Percentiles rank a stretch among this genome's conserved stretches.
Evolutionary conservation across 2,113 vertebrate genomes (phyloP).

Genomic region (Nyctibius bracteatus): DNA sequence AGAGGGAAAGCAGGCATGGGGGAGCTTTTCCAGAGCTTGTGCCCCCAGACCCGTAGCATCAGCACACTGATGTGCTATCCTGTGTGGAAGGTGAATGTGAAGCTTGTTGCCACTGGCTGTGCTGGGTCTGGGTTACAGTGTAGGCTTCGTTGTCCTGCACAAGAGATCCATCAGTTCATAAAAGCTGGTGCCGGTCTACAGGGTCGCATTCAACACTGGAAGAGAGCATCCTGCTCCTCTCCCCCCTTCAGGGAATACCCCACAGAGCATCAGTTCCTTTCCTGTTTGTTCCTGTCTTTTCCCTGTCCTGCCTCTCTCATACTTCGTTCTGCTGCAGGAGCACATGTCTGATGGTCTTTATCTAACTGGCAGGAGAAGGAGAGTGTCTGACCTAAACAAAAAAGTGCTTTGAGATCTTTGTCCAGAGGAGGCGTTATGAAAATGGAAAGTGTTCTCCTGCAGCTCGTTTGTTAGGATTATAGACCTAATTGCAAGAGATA

Average conservation of each 20-base stretch:
- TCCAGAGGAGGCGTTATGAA: not conserved
- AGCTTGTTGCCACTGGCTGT: not conserved
- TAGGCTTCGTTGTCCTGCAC: not conserved
- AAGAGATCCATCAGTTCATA: not conserved
- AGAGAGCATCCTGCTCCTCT: not conserved
- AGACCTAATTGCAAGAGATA: not conserved
- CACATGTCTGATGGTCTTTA: not conserved
- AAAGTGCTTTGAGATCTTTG: not conserved
- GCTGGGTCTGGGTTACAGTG: not conserved
- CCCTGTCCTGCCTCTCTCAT: not conserved
- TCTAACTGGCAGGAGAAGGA: not conserved
- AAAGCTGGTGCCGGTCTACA: not conserved
- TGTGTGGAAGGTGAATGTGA: not conserved
- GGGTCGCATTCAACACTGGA: accelerated
- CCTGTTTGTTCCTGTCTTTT: not conserved
- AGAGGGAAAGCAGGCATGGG: not conserved
- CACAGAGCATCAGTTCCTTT: not conserved
- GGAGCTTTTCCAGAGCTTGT: not conserved
- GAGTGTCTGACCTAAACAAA: not conserved
- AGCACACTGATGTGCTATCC: too few species aligned
- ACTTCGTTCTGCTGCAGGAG: not conserved
- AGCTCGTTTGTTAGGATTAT: not conserved
- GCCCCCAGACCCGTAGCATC: not conserved
- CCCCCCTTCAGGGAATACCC: not conserved
- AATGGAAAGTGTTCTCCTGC: not conserved